Evolutionary conservation across 1,140 invertebrate genomes (phyloP).

Genomic region (Metaphire vulgaris): DNA sequence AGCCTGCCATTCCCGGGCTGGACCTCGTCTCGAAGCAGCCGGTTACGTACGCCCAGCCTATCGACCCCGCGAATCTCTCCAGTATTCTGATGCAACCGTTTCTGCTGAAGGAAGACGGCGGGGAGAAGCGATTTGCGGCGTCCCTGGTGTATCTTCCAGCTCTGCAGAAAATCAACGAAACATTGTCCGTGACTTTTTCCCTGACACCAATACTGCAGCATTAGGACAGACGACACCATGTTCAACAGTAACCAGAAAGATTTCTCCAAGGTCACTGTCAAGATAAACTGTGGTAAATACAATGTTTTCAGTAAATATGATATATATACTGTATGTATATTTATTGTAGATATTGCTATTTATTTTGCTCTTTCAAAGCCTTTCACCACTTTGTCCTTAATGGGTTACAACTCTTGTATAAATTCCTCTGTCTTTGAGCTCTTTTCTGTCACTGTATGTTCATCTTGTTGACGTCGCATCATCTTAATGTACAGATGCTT

Average conservation of each 20-base stretch:
- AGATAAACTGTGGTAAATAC: conserved; percentile 2
- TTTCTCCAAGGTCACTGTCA: too few species aligned
- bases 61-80: conserved; percentile 38
- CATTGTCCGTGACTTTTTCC: conserved; percentile 78
- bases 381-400: conserved; percentile 2
- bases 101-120: conserved; percentile 55
- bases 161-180: conserved; percentile 68
- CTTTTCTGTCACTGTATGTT: too few species aligned
- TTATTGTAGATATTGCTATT: conserved; percentile 1
- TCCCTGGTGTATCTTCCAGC: conserved; percentile 87
- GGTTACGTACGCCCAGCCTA: conserved; percentile 28
- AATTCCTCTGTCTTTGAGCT: too few species aligned
- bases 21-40: not conserved
- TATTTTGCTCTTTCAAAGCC: not conserved
- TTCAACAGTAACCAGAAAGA: too few species aligned
- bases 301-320: not conserved
- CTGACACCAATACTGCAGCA: conserved; percentile 62
- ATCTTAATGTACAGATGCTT: too few species aligned
- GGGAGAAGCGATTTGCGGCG: conserved; percentile 64
- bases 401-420: not conserved
- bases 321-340: too few species aligned
- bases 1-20: not conserved
- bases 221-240: not conserved
- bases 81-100: conserved; percentile 73
- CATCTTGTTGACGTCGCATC: too few species aligned